These are phyloP conservation scores for Martes martes DNA, from an alignment of 2,113 vertebrate genomes.

Conservation along the genomic window DNA sequence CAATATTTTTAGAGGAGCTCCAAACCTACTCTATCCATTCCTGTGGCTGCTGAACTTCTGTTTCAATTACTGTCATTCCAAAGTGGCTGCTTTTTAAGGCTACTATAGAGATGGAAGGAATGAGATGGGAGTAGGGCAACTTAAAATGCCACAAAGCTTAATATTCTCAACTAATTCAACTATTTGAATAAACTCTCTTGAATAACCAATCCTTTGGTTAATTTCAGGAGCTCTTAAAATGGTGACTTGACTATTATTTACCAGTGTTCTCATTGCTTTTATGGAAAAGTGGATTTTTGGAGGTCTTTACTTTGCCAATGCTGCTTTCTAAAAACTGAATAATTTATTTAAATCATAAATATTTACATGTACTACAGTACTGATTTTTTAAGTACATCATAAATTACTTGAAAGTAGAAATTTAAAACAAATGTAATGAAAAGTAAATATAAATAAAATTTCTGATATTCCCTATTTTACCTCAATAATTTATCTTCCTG, in stretches of 20 bases:
- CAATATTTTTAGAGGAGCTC: background rate
- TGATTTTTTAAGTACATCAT: slow-evolving; percentile 15
- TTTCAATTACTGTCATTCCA: background rate
- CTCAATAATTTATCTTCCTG: background rate
- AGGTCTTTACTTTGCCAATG: background rate
- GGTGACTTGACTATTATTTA: background rate
- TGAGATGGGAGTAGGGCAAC: background rate
- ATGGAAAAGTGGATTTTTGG: background rate
- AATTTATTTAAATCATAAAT: slow-evolving; percentile 41
- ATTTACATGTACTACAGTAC: background rate
- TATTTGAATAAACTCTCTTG: background rate
- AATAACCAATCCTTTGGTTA: background rate
- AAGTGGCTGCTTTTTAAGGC: background rate
- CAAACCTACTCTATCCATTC: background rate
- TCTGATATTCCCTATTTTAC: background rate
- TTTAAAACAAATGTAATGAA: background rate
- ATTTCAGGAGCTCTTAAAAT: background rate
- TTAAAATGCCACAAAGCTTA: background rate
- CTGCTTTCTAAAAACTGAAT: background rate
- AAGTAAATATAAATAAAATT: background rate
- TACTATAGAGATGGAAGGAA: background rate
- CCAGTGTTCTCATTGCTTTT: background rate
- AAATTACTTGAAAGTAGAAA: slow-evolving; percentile 13
- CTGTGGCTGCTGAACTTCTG: background rate
- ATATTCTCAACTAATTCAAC: background rate